Evolutionary conservation across 2,797 vertebrate genomes (phyloP).

Genomic region (Xiphorhynchus erythropygius): DNA sequence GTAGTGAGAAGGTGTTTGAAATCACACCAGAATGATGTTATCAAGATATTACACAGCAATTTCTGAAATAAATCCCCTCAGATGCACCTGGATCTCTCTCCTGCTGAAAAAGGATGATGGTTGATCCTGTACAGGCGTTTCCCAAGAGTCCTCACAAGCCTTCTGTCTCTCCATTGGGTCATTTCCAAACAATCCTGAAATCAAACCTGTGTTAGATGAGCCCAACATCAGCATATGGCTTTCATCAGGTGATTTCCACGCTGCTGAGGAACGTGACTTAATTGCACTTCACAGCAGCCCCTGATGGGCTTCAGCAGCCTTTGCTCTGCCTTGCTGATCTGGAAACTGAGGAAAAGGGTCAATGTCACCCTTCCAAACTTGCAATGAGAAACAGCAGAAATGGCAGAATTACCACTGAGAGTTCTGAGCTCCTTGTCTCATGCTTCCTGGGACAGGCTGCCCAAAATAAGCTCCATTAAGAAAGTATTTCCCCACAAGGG

Average conservation of each 20-base stretch:
- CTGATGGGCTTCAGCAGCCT: not conserved
- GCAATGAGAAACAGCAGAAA: not conserved
- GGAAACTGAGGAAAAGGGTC: not conserved
- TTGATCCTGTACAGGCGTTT: conserved; percentile 35
- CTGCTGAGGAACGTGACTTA: not conserved
- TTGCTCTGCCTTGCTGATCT: not conserved
- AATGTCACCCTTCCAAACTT: not conserved
- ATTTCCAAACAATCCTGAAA: conserved; percentile 22
- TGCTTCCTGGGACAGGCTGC: not conserved
- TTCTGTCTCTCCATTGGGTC: not conserved
- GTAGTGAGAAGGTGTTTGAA: not conserved
- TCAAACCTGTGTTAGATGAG: conserved; percentile 11
- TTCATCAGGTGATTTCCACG: conserved; percentile 41
- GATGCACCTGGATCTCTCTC: not conserved
- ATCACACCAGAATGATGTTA: not conserved
- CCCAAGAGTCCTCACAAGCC: not conserved
- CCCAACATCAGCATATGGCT: conserved; percentile 5
- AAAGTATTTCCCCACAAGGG: not conserved
- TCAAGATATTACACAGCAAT: not conserved
- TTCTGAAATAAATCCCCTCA: not conserved
- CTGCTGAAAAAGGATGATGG: not conserved
- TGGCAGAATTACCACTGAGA: not conserved
- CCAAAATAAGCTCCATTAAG: not conserved
- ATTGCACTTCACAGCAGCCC: not conserved
- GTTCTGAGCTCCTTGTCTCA: not conserved